Conservation (phyloP, 2,113 vertebrate species). For the Psittacula cyanocephala region DNA sequence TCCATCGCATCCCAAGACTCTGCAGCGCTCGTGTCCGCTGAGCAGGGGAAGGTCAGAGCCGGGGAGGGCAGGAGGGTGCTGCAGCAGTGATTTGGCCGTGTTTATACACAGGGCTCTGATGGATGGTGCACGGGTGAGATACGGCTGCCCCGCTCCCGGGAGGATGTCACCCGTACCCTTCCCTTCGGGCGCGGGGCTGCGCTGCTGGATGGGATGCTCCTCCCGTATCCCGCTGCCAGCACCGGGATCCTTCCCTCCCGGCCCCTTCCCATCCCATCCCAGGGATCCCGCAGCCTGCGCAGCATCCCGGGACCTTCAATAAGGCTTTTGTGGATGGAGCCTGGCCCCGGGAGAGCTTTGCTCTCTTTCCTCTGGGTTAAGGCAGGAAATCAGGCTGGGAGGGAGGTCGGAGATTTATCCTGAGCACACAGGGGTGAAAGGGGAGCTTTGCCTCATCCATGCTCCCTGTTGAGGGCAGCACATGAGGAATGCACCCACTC, state of each 20-base stretch:
- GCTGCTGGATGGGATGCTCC: neutral
- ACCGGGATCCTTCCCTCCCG: neutral
- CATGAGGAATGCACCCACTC: neutral
- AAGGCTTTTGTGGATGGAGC: neutral
- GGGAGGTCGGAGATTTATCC: rapidly evolving
- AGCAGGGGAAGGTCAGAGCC: neutral
- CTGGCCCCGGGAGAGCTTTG: neutral
- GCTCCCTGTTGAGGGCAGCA: no score
- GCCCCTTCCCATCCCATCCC: neutral
- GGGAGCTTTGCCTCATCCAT: neutral
- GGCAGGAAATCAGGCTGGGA: neutral
- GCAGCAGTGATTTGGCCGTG: neutral
- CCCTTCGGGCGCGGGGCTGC: neutral
- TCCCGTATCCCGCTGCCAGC: neutral
- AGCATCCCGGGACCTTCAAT: neutral
- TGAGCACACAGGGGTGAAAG: neutral
- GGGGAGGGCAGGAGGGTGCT: neutral
- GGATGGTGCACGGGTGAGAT: neutral
- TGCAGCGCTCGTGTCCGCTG: rapidly evolving
- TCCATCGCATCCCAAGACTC: rapidly evolving
- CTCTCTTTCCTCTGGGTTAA: neutral
- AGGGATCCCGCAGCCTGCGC: neutral
- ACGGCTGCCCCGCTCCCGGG: neutral
- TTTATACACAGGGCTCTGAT: neutral
- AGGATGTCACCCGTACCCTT: neutral